Conservation (phyloP, 2,797 vertebrate genomes). For the Onychomys torridus region DNA sequence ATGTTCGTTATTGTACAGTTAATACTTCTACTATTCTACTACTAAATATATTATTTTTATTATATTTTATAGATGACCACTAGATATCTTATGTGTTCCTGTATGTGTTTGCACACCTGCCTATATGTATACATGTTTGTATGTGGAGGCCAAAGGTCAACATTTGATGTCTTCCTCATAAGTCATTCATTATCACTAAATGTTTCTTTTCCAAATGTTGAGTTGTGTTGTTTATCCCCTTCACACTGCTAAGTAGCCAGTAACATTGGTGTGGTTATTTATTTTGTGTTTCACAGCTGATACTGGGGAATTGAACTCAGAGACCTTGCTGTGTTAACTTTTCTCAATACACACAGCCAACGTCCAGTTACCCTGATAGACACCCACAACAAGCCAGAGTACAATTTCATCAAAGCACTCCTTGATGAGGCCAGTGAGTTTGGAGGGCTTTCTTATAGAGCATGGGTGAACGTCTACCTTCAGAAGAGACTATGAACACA, state of each 20-base stretch:
- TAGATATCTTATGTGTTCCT: neutral
- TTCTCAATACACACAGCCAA: neutral
- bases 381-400: neutral
- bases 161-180: neutral
- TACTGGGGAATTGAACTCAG: neutral
- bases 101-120: neutral
- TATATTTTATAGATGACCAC: neutral
- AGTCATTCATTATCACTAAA: neutral
- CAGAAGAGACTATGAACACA: neutral
- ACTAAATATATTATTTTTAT: neutral
- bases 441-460: neutral
- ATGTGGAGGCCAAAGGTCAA: neutral
- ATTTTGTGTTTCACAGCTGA: neutral
- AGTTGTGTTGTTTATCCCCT: neutral
- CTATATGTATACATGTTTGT: neutral
- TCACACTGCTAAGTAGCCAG: neutral
- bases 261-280: neutral
- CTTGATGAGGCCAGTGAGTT: neutral
- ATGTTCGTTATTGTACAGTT: neutral
- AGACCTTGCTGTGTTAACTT: neutral
- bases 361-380: neutral
- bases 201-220: neutral
- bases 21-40: neutral
- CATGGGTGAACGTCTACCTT: neutral
- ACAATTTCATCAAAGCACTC: neutral